Base-by-base conservation (phyloP, 2,888 invertebrate species). In the Xanthostigma xanthostigma region DNA sequence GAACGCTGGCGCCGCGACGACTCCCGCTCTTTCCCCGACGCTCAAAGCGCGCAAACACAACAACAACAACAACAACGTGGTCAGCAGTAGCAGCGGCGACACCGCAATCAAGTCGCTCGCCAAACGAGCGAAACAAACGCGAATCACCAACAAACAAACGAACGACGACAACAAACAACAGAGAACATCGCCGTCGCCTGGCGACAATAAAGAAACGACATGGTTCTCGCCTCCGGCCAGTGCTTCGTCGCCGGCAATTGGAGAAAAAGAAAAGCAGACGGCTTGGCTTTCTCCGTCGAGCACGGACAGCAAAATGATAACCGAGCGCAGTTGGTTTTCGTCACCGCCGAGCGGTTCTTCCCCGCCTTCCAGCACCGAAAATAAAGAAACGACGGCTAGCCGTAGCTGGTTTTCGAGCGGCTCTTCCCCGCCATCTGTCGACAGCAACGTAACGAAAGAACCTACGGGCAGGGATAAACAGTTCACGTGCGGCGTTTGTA, bases 401-500 rank as follows among this genome's bases (percentile, higher is more conserved):
- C 27, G 6, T 5, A 27, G 27, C 6, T 27, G 27, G 27, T 27
- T 27, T 27, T 27, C 27, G 27, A 74, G 75, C 34, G 74, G 73
- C 48, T 71, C 76, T 54, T 73, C 77, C 2, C 70, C 72, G 2
- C 67, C 68, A 2, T 66, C 70, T 3, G 62, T 68, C 41, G 64
- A 65, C 41, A 60, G 63, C 3, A 66, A 66, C 40, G 60, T 53
- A 6, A 59, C 56, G n/a, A 66, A 63, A 46, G 65, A 67, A 43
- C 59, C 60, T 8, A 51, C 57, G 0, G 59, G 57, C 45, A 57
- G 84, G 10, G 90, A 90, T 60, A 88, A 90, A 63, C 82, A 85
- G 50, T 93, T 93, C 69, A 88, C 86, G 27, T 94, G 93, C 67
- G 82, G 83, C 48, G 78, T 88, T 43, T 93, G 93, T 70, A 82